Evolutionary conservation across 2,797 vertebrate genomes (phyloP).

Genomic region (Coracias cyanogaster): DNA sequence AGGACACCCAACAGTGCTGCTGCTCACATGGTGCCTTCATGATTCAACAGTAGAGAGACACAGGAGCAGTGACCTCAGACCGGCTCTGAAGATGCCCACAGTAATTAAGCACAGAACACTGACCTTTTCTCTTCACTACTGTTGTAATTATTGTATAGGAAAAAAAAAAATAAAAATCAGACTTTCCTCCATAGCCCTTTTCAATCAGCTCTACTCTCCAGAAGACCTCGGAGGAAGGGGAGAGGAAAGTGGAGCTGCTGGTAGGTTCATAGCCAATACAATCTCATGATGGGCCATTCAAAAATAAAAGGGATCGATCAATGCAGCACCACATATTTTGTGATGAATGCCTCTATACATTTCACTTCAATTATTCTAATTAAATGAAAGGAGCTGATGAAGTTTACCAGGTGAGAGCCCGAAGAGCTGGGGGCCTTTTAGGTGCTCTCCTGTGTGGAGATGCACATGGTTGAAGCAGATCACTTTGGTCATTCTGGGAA

Average conservation of each 20-base stretch:
- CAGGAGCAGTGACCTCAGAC: background rate
- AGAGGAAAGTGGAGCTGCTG: background rate
- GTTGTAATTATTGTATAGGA: background rate
- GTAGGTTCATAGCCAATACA: background rate
- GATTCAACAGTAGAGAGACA: too few relatives aligned
- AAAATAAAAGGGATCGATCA: background rate
- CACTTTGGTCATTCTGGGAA: background rate
- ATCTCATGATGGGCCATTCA: background rate
- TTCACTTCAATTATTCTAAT: background rate
- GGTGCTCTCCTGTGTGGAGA: background rate
- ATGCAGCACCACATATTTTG: background rate
- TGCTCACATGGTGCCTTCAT: accelerated
- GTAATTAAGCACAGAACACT: accelerated
- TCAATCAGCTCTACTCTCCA: background rate
- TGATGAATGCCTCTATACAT: background rate
- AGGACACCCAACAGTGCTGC: accelerated
- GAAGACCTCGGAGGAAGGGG: background rate
- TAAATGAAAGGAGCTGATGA: background rate
- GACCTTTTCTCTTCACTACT: background rate
- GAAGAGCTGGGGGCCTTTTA: accelerated
- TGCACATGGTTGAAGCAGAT: accelerated
- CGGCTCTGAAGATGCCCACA: background rate
- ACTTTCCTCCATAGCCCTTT: background rate
- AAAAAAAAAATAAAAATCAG: background rate
- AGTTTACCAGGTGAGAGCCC: too few relatives aligned